Conservation (phyloP, 2,113 vertebrate genomes). For the Brachyistius frenatus region DNA sequence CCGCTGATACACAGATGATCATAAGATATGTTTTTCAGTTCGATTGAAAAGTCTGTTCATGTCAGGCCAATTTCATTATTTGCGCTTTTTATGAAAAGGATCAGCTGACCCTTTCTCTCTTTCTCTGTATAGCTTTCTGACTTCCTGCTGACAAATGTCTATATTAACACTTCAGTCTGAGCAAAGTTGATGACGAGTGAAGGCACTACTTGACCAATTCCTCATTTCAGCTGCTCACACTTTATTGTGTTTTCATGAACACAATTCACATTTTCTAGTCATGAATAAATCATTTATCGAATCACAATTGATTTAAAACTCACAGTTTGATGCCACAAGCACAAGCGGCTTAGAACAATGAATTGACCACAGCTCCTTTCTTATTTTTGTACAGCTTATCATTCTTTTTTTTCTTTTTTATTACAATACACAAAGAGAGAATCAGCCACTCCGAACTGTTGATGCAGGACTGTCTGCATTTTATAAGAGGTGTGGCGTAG, state of each 20-base stretch:
- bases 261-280: neutral
- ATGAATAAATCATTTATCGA: neutral
- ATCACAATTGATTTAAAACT: neutral
- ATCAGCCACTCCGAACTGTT: neutral
- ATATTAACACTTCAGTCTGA: constrained; percentile 9
- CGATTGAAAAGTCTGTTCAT: neutral
- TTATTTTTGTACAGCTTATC: neutral
- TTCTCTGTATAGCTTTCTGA: neutral
- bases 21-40: neutral
- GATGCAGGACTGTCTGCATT: neutral
- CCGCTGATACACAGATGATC: neutral
- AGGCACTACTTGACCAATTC: constrained; percentile 22
- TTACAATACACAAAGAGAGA: neutral
- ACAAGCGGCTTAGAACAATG: neutral
- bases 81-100: neutral
- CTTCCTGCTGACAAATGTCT: constrained; percentile 25
- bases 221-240: constrained; percentile 37
- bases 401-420: no score
- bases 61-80: neutral
- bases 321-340: no score
- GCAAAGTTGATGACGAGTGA: constrained; percentile 23
- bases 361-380: neutral
- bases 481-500: neutral
- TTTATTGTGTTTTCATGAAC: neutral
- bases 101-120: neutral